These are phyloP conservation scores for Drosophila borborema DNA, from an alignment of 2,888 invertebrate genomes.

Conservation along the genomic window DNA sequence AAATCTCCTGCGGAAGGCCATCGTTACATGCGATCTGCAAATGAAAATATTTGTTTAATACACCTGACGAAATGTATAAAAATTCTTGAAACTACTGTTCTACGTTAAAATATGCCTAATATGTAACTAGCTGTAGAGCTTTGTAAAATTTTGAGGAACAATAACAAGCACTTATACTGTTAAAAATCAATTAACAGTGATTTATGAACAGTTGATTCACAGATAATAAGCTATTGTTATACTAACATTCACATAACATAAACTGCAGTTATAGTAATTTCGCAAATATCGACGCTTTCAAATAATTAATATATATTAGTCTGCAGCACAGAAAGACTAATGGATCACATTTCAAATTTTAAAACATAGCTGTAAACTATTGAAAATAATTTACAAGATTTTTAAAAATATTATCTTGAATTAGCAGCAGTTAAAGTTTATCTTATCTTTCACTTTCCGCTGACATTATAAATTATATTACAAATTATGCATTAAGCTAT, in stretches of 20 bases:
- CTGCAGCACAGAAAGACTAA: background rate
- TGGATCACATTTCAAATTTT: background rate
- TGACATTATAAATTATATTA: background rate
- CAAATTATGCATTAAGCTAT: conserved; percentile 41
- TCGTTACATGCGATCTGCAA: conserved; percentile 78
- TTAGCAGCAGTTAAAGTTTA: background rate
- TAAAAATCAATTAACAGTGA: background rate
- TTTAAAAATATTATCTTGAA: background rate
- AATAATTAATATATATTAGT: too few relatives aligned
- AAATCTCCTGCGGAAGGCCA: conserved; percentile 82
- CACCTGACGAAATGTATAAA: background rate
- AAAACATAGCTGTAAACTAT: background rate
- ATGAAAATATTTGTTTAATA: conserved; percentile 1
- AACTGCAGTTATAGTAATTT: background rate
- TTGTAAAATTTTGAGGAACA: too few relatives aligned
- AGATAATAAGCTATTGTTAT: background rate
- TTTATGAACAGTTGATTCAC: background rate
- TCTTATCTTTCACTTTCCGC: conserved; percentile 19
- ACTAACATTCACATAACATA: too few relatives aligned
- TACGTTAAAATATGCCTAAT: background rate
- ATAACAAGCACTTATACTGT: too few relatives aligned
- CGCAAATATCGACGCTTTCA: background rate
- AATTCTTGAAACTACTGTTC: background rate
- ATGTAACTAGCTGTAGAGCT: background rate
- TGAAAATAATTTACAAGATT: background rate